phyloP scores from a whole-genome alignment of 2,797 vertebrate species.

The Xyrichtys novacula region DNA sequence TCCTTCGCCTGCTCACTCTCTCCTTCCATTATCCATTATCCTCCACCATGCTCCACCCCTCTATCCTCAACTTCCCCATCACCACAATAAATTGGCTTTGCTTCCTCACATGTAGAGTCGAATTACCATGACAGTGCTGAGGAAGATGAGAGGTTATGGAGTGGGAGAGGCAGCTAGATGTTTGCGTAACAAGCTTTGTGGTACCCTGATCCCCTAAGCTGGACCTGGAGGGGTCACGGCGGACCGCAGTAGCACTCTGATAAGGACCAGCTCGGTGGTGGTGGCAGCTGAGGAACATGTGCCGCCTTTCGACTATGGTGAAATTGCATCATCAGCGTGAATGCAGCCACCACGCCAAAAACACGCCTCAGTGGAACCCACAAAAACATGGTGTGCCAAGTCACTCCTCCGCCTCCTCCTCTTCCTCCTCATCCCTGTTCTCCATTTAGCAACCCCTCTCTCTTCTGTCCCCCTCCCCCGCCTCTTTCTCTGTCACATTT shows the following conservation, averaged over 20 bases:
- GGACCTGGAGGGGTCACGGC: conserved; percentile 38
- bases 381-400: conserved; percentile 67
- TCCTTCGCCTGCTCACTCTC: conserved; percentile 52
- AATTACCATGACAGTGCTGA: conserved; percentile 62
- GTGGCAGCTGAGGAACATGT: conserved; percentile 45
- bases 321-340: conserved; percentile 78
- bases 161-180: conserved; percentile 56
- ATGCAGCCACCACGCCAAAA: conserved; percentile 64
- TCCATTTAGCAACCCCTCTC: conserved; percentile 36
- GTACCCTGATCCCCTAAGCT: conserved; percentile 59
- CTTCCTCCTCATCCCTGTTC: conserved; percentile 34
- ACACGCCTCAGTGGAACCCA: conserved; percentile 62
- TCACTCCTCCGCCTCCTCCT: conserved; percentile 44
- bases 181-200: conserved; percentile 65
- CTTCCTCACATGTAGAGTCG: conserved; percentile 66
- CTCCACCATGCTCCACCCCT: conserved; percentile 49
- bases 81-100: conserved; percentile 59
- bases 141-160: conserved; percentile 26
- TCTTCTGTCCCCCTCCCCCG: conserved; percentile 13
- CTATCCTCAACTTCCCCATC: conserved; percentile 58
- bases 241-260: conserved; percentile 57
- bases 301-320: conserved; percentile 37
- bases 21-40: conserved; percentile 64
- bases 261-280: conserved; percentile 35
- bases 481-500: conserved; percentile 56